Evolutionary conservation across 2,888 invertebrate genomes (phyloP).

Genomic region (Caenorhabditis sp.): DNA sequence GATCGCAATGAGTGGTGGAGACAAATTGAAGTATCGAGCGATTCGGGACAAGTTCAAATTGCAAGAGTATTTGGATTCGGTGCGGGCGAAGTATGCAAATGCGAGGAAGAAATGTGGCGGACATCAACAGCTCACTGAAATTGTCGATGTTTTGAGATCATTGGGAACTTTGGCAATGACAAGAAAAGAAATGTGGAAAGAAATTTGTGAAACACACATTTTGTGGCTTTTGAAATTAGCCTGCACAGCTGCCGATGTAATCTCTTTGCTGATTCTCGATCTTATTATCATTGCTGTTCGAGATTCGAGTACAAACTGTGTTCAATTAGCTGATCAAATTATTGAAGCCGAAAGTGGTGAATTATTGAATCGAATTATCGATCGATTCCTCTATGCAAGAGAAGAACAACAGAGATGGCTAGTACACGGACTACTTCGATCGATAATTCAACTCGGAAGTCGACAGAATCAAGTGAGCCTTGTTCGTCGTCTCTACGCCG

Average conservation of each 20-base stretch:
- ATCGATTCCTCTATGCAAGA: slow-evolving; percentile 44
- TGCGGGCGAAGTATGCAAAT: slow-evolving; percentile 26
- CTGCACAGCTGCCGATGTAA: slow-evolving; percentile 35
- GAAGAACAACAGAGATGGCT: slow-evolving; percentile 48
- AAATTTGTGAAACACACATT: slow-evolving; percentile 36
- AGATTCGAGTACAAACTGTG: slow-evolving; percentile 17
- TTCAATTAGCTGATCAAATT: slow-evolving; percentile 41
- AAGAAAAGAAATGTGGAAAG: slow-evolving; percentile 43
- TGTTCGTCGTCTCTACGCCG: slow-evolving; percentile 81
- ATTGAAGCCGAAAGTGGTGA: slow-evolving; percentile 30
- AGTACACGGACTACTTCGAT: slow-evolving; percentile 49
- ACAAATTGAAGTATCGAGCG: slow-evolving; percentile 35
- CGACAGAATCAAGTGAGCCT: slow-evolving; percentile 71
- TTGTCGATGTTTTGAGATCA: slow-evolving; percentile 44
- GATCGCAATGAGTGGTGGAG: slow-evolving; percentile 22
- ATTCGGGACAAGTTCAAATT: slow-evolving; percentile 39
- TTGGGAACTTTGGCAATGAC: slow-evolving; percentile 28
- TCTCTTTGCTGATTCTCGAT: slow-evolving; percentile 41
- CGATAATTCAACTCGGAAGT: slow-evolving; percentile 50
- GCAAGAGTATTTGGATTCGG: slow-evolving; percentile 23
- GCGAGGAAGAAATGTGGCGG: slow-evolving; percentile 22
- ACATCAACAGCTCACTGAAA: slow-evolving; percentile 50
- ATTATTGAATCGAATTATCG: slow-evolving; percentile 41
- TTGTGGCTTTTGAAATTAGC: slow-evolving; percentile 45
- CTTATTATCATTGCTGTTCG: slow-evolving; percentile 46